Conservation (phyloP, 2,113 vertebrate genomes). For the Cyanocitta stelleri region DNA sequence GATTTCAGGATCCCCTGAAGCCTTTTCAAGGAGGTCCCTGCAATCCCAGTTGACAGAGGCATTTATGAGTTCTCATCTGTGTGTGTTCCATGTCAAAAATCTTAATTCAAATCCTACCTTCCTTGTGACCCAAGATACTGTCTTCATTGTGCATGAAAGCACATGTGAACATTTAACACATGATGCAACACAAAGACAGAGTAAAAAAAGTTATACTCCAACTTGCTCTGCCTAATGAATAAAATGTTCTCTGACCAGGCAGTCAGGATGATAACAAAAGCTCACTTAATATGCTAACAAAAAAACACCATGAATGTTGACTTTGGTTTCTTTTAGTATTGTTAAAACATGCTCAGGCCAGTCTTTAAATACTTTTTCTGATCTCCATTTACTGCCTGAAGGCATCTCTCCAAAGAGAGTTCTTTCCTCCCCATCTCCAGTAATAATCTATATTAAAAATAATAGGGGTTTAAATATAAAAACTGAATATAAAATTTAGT, state of each 20-base stretch:
- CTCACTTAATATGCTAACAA: neutral
- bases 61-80: neutral
- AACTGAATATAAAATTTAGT: neutral
- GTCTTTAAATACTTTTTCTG: conserved; percentile 17
- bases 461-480: neutral
- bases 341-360: neutral
- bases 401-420: neutral
- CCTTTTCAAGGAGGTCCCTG: neutral
- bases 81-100: neutral
- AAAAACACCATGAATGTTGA: neutral
- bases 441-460: neutral
- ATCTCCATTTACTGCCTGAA: neutral
- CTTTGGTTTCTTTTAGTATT: conserved; percentile 27
- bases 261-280: neutral
- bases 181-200: neutral
- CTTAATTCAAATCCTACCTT: neutral
- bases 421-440: neutral
- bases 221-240: neutral
- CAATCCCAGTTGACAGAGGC: neutral
- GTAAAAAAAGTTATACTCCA: neutral
- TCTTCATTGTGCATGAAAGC: neutral
- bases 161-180: neutral
- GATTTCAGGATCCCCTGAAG: neutral
- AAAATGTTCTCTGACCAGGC: neutral
- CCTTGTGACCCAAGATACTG: neutral